A percentile compares a stretch with the other conserved stretches of the same genome.
These are phyloP conservation scores for Tetragonula carbonaria DNA, from an alignment of 2,888 invertebrate genomes.

Conservation along the genomic window DNA sequence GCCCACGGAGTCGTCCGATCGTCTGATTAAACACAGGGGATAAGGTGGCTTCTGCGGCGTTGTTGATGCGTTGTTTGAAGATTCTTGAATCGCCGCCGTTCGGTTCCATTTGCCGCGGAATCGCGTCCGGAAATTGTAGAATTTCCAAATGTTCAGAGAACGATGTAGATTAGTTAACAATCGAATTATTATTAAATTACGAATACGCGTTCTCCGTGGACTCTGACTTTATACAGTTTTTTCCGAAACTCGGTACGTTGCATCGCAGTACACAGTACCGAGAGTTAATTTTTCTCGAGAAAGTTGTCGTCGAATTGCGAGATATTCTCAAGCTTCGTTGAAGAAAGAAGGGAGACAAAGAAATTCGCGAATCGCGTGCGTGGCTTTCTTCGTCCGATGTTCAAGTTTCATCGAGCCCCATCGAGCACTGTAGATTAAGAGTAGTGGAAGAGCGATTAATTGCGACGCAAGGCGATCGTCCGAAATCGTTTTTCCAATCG, in stretches of 20 bases:
- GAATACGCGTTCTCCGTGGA: no score
- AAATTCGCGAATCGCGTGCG: not conserved
- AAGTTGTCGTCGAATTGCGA: no score
- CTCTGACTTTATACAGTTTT: no score
- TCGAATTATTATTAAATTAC: no score
- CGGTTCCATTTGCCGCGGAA: no score
- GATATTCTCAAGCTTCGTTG: not conserved
- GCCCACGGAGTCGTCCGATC: not conserved
- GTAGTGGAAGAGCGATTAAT: conserved; percentile 44
- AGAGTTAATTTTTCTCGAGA: no score
- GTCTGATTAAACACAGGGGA: conserved; percentile 1
- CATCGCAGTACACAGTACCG: no score
- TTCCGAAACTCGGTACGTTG: no score
- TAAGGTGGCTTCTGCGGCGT: not conserved
- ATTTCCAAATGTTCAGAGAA: no score
- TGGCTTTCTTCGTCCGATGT: not conserved
- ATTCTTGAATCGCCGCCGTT: not conserved
- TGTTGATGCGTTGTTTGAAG: not conserved
- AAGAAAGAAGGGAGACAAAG: not conserved
- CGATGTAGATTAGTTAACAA: no score
- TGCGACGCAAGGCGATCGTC: not conserved
- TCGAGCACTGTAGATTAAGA: not conserved
- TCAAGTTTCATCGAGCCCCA: not conserved
- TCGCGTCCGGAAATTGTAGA: no score
- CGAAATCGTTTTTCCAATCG: conserved; percentile 37